Conservation (phyloP, 2,888 invertebrate species). For the Ischnura elegans region DNA sequence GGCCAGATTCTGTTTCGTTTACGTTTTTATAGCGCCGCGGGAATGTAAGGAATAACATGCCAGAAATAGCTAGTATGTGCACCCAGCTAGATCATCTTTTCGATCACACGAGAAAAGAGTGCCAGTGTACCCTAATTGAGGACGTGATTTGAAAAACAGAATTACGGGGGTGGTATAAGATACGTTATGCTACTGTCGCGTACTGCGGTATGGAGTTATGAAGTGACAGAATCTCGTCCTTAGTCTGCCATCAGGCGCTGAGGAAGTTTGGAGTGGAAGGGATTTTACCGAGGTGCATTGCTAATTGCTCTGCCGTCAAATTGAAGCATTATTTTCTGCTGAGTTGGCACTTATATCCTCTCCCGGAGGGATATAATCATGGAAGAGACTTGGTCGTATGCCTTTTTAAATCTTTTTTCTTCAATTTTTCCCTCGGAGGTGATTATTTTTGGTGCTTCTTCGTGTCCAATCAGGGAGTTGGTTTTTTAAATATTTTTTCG, state of each 20-base stretch:
- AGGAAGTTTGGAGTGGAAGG: not conserved
- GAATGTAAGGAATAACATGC: not conserved
- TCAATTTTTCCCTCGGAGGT: not conserved
- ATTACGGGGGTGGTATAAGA: too few relatives aligned
- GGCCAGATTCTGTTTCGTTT: too few relatives aligned
- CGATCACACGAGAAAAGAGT: too few relatives aligned
- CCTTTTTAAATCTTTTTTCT: not conserved
- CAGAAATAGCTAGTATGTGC: not conserved
- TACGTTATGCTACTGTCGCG: too few relatives aligned
- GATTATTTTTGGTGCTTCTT: constrained; percentile 8
- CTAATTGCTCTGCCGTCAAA: not conserved
- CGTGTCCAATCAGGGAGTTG: not conserved
- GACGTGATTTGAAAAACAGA: too few relatives aligned
- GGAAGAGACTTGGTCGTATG: not conserved
- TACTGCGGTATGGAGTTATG: too few relatives aligned
- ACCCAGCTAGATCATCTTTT: too few relatives aligned
- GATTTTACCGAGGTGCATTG: not conserved
- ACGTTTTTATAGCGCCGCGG: too few relatives aligned
- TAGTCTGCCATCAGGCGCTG: not conserved
- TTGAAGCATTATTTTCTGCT: not conserved
- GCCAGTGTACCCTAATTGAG: too few relatives aligned
- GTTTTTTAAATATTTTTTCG: not conserved
- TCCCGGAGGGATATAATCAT: not conserved
- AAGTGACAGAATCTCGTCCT: too few relatives aligned
- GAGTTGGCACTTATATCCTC: not conserved